Base-by-base conservation (phyloP, 2,888 invertebrate species). In the Eristalis tenax region DNA sequence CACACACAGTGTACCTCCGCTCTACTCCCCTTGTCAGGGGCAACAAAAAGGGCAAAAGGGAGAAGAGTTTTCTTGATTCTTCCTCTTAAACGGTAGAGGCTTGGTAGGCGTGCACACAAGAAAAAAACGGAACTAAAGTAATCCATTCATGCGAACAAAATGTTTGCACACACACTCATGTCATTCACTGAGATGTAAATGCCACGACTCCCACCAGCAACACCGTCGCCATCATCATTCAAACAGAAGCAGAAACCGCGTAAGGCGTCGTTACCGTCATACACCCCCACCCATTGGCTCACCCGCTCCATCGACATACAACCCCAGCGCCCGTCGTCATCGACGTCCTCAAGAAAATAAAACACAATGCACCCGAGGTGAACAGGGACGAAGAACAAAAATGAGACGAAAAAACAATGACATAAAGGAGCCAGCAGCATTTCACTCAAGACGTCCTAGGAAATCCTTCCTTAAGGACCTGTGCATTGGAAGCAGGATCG, bases 101-200 rank as follows among this genome's bases (percentile, higher is more conserved):
- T n/a, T 38, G 73, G 35, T 61, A 70, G 61, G 38, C 18, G 11
- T 43, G 40, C 26, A 32, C 56, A 84, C 22, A 35, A 75, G 0
- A 26, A 43, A 18, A 26, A 50, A 32, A 23, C 65, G 18, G 43
- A 26, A 26, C 26, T 3, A 3, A 26, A 26, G 26, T 26, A 26
- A 76, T 15, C 40, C 8, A 15, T 84, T 79, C 59, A 61, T 78
- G 86, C 64, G 74, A 82, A 74, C 74, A 86, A 66, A 82, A 50
- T 82, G 78, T 81, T 81, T 71, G 85, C 81, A 68, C 40, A 70
- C 50, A 73, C 59, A 69, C 77, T 73, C 61, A 38, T 85, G 77
- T 73, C 70, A 82, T 75, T 79, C 86, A 74, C 82, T 71, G 86
- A 77, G 74, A 77, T 86, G 77, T 81, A 68, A 84, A 84, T 38